Conservation (phyloP, 2,888 invertebrate species). For the Graphium colonna region DNA sequence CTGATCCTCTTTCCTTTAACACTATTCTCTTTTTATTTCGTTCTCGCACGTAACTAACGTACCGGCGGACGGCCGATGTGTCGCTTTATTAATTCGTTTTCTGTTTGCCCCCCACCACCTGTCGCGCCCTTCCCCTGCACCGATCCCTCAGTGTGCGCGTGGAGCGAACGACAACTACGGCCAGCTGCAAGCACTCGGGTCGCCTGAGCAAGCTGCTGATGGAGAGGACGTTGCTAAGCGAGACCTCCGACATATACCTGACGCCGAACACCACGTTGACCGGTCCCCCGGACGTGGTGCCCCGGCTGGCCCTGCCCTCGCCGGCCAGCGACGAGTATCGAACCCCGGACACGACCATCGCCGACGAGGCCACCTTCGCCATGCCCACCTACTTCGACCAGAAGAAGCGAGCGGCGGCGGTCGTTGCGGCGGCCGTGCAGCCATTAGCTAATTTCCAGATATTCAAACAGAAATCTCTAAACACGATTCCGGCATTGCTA, state of each 20-base stretch:
- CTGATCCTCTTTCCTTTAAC: constrained; percentile 23
- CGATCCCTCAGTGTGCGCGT: constrained; percentile 47
- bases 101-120: constrained; percentile 36
- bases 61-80: constrained; percentile 27
- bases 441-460: constrained; percentile 70
- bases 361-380: constrained; percentile 54
- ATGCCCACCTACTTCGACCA: constrained; percentile 74
- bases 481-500: constrained; percentile 64
- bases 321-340: constrained; percentile 47
- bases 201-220: constrained; percentile 54
- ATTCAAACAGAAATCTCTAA: constrained; percentile 72
- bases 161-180: constrained; percentile 47
- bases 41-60: constrained; percentile 56
- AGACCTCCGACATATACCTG: constrained; percentile 52
- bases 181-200: constrained; percentile 43
- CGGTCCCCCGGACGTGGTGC: constrained; percentile 60
- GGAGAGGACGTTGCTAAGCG: constrained; percentile 45
- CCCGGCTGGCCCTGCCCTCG: constrained; percentile 45
- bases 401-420: constrained; percentile 56
- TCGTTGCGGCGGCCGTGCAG: constrained; percentile 51
- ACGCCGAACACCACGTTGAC: constrained; percentile 59
- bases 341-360: constrained; percentile 53
- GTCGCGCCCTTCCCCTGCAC: constrained; percentile 31
- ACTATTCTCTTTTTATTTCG: constrained; percentile 21
- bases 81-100: constrained; percentile 53